Conservation (phyloP, 2,113 vertebrate genomes). For the Podarcis raffonei region DNA sequence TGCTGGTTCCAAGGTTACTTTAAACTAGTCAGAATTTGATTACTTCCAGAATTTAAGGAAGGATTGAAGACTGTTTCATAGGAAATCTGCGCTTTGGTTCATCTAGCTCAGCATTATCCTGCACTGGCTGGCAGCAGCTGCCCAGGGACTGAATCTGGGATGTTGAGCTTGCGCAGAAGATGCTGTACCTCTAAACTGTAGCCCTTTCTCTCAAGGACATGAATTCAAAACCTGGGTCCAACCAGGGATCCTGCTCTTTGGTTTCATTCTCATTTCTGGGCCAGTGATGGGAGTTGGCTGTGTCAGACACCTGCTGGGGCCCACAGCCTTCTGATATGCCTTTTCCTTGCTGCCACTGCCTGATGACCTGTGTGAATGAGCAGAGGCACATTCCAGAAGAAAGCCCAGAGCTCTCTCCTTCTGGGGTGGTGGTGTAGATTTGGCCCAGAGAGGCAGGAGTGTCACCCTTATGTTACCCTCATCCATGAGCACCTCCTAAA, state of each 20-base stretch:
- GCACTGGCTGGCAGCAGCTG: no score
- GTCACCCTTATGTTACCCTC: not conserved
- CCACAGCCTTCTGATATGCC: not conserved
- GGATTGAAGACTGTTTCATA: no score
- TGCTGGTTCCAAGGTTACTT: not conserved
- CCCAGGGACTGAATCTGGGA: no score
- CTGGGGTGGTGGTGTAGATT: not conserved
- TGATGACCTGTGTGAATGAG: not conserved
- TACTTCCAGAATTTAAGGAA: not conserved
- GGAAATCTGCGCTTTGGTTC: no score
- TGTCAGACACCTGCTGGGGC: not conserved
- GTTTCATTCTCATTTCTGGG: not conserved
- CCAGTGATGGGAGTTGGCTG: not conserved
- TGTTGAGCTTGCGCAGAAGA: no score
- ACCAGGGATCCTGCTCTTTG: no score
- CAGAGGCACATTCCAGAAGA: not conserved
- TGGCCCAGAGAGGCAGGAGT: not conserved
- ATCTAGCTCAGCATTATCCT: no score
- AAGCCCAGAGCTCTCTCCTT: not conserved
- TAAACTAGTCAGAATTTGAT: not conserved
- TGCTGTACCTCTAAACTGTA: no score
- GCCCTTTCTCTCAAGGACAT: not conserved
- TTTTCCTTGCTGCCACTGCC: not conserved
- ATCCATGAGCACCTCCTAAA: no score
- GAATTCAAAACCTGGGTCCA: not conserved